Percentiles rank a stretch among this genome's conserved stretches.
These are phyloP conservation scores for Pollenia griseotomentosa DNA, from an alignment of 2,888 invertebrate species.

Conservation along the genomic window DNA sequence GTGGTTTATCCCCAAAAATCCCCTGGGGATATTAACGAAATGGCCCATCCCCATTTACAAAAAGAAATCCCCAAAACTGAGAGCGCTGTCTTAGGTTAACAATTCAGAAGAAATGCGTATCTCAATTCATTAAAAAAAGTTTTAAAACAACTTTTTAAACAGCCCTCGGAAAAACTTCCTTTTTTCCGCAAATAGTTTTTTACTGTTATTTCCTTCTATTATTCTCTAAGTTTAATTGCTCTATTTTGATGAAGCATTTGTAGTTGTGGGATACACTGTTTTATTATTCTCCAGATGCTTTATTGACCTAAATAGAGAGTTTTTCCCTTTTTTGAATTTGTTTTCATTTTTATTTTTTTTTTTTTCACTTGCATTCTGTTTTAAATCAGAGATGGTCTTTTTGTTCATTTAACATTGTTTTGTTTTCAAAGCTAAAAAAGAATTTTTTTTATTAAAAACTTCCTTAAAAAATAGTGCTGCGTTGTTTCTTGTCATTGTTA, in stretches of 20 bases:
- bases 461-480: conserved; percentile 13
- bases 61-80: too few species aligned
- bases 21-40: too few species aligned
- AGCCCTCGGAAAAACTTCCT: conserved; percentile 3
- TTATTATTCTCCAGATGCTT: conserved; percentile 56
- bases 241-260: conserved; percentile 19
- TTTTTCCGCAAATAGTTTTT: neutral
- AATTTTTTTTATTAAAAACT: conserved; percentile 23
- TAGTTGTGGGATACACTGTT: neutral
- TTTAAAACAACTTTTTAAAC: neutral
- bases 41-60: too few species aligned
- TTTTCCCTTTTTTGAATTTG: conserved; percentile 35
- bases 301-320: conserved; percentile 70
- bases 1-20: too few species aligned
- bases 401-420: conserved; percentile 44
- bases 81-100: too few species aligned
- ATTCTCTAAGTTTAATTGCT: conserved; percentile 47
- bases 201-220: conserved; percentile 28
- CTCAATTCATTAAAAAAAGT: neutral
- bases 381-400: conserved; percentile 14
- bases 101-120: too few species aligned
- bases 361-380: neutral
- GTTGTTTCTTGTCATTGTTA: conserved; percentile 51
- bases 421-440: conserved; percentile 11
- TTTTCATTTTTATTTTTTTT: conserved; percentile 36